Evolutionary conservation across 2,797 vertebrate species (phyloP).

Genomic region (Bradypodion pumilum): DNA sequence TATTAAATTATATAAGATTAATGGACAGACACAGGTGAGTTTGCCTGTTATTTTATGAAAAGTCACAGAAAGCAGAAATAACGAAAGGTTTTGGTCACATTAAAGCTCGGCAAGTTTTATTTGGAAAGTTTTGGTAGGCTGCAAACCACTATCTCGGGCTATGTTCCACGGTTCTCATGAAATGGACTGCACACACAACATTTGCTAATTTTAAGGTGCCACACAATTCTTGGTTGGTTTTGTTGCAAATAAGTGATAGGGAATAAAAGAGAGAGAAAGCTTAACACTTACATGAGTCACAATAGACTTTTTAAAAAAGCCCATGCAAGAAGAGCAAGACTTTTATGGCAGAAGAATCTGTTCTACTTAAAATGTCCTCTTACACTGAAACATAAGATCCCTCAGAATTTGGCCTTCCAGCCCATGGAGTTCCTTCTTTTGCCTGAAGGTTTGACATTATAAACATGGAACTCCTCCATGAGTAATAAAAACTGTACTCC

Average conservation of each 20-base stretch:
- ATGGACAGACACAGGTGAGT: background rate
- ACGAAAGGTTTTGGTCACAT: too few species aligned
- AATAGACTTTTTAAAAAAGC: slow-evolving; percentile 5
- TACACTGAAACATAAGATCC: background rate
- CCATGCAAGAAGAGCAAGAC: background rate
- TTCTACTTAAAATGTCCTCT: too few species aligned
- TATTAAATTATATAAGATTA: background rate
- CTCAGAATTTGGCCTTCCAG: slow-evolving; percentile 17
- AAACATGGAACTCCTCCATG: slow-evolving; percentile 18
- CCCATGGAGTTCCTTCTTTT: slow-evolving; percentile 22
- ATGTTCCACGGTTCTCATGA: too few species aligned
- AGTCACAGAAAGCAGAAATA: too few species aligned
- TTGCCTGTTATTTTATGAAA: background rate
- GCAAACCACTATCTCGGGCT: too few species aligned
- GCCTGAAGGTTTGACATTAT: slow-evolving; percentile 10
- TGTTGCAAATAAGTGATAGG: background rate
- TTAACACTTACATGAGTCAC: background rate
- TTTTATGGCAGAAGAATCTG: background rate
- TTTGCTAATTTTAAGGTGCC: too few species aligned
- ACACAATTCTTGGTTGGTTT: too few species aligned
- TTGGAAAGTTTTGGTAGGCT: too few species aligned
- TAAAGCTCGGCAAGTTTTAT: too few species aligned
- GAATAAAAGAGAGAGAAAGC: too few species aligned
- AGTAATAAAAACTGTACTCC: background rate
- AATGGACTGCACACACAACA: too few species aligned